Evolutionary conservation across 2,113 vertebrate genomes (phyloP).

Genomic region (Aleadryas rufinucha): DNA sequence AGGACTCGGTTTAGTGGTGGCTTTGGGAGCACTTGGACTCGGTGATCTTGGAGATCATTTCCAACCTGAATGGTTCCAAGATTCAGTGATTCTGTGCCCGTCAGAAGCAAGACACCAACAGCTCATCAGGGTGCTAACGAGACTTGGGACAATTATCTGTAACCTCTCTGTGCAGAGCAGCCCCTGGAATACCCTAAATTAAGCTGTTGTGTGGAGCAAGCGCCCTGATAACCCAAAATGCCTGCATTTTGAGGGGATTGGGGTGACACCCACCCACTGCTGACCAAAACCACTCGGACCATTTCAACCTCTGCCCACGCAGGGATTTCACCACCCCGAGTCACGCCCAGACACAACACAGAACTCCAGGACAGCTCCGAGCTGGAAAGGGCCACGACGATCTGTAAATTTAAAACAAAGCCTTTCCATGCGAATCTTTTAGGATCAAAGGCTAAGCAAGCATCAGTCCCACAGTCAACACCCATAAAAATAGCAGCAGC

Average conservation of each 20-base stretch:
- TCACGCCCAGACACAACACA: not conserved
- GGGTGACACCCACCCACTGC: not conserved
- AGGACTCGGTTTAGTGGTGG: not conserved
- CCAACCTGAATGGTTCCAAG: not conserved
- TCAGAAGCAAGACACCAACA: not conserved
- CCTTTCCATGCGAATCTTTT: not conserved
- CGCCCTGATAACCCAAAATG: not conserved
- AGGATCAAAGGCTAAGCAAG: not conserved
- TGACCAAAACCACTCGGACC: not conserved
- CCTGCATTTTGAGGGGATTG: not conserved
- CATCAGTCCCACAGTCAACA: not conserved
- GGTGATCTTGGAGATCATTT: not conserved
- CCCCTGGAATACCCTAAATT: not conserved
- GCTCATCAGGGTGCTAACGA: not conserved
- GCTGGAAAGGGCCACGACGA: not conserved
- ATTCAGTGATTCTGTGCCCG: not conserved
- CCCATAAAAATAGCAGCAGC: not conserved
- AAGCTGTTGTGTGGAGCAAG: not conserved
- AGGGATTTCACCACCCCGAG: fast-evolving
- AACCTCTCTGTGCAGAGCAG: not conserved
- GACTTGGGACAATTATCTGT: not conserved
- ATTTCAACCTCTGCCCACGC: not conserved
- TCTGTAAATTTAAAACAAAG: not conserved
- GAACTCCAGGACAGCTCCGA: not conserved
- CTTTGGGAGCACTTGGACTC: not conserved